These are phyloP conservation scores for Brachypterus glaber DNA, from an alignment of 2,888 invertebrate genomes.

Conservation along the genomic window DNA sequence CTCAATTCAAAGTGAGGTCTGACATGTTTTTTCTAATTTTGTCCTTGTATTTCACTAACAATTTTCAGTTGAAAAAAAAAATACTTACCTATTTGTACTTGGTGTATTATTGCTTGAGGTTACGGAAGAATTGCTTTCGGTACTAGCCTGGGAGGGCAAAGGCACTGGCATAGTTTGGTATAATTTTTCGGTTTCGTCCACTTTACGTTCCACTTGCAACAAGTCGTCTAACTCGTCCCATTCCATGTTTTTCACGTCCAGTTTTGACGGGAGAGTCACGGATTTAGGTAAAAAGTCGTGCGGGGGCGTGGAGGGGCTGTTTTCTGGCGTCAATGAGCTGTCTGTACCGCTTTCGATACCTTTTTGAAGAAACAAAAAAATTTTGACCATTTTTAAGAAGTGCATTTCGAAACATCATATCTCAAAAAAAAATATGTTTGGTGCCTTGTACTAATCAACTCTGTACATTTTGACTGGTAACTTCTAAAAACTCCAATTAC, in stretches of 20 bases:
- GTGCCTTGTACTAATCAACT: too few species aligned
- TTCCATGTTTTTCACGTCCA: constrained; percentile 54
- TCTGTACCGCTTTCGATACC: constrained; percentile 29
- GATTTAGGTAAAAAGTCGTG: constrained; percentile 31
- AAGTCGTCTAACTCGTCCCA: constrained; percentile 65
- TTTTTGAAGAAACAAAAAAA: not conserved
- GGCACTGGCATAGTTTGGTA: constrained; percentile 64
- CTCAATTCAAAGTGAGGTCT: too few species aligned
- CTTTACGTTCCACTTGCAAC: constrained; percentile 56
- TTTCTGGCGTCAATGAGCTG: constrained; percentile 21
- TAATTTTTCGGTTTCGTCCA: constrained; percentile 52
- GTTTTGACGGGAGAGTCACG: constrained; percentile 55
- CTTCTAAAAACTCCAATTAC: too few species aligned
- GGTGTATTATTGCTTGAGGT: constrained; percentile 21
- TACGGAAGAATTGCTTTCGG: constrained; percentile 33
- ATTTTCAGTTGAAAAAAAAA: constrained; percentile 1
- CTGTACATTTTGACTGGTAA: too few species aligned
- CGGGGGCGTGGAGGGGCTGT: constrained; percentile 25
- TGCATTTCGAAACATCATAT: too few species aligned
- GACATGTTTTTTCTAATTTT: too few species aligned
- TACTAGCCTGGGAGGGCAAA: constrained; percentile 47
- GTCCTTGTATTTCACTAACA: not conserved
- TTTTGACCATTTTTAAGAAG: not conserved
- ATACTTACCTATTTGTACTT: constrained; percentile 15
- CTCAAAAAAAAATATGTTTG: too few species aligned